These are phyloP conservation scores for Brachypodius melanocephalos DNA, from an alignment of 2,113 vertebrate species.

Conservation along the genomic window DNA sequence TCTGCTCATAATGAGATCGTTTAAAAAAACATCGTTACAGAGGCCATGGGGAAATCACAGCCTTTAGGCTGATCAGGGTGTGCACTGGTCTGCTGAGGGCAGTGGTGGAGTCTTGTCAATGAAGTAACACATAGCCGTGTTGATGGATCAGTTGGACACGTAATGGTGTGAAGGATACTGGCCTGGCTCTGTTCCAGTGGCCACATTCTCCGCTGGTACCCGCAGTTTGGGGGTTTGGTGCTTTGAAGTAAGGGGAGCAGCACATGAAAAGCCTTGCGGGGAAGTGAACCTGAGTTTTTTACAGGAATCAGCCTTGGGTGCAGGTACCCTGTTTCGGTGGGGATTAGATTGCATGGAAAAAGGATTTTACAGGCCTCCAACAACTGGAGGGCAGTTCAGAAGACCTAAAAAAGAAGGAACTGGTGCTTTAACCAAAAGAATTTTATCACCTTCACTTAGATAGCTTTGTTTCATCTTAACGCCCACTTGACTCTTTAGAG, in stretches of 20 bases:
- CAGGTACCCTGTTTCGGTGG: background rate
- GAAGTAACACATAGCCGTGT: rapidly evolving
- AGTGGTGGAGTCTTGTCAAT: background rate
- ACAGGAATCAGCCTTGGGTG: background rate
- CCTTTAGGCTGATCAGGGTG: background rate
- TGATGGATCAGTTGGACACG: rapidly evolving
- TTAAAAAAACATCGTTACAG: background rate
- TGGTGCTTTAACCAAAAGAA: rapidly evolving
- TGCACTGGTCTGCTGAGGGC: background rate
- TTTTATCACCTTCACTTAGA: background rate
- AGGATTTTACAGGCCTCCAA: background rate
- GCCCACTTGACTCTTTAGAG: background rate
- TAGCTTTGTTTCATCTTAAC: constrained; percentile 18
- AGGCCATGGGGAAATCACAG: background rate
- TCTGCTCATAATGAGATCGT: background rate
- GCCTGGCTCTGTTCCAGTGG: background rate
- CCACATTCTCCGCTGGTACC: background rate
- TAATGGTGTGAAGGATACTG: background rate
- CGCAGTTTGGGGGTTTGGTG: background rate
- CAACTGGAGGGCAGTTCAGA: background rate
- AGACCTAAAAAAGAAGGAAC: background rate
- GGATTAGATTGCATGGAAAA: background rate
- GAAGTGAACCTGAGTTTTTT: background rate
- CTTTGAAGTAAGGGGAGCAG: background rate
- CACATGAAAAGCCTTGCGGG: rapidly evolving